Conservation (phyloP, 2,797 vertebrate genomes). For the Muscicapa comitata region DNA sequence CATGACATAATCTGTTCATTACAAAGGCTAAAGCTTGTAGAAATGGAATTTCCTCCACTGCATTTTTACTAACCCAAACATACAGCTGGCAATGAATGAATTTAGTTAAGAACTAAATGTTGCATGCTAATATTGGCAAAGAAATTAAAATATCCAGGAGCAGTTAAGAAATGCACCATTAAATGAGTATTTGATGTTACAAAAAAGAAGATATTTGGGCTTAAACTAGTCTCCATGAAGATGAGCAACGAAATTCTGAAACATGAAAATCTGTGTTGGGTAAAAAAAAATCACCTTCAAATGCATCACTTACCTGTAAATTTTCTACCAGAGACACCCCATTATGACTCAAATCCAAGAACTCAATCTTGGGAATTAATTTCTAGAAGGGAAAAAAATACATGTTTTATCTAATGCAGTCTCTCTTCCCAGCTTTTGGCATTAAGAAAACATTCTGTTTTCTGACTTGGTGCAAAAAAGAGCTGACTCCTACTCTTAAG, state of each 20-base stretch:
- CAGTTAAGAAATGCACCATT: not conserved
- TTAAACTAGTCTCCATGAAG: not conserved
- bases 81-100: not conserved
- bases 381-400: slow-evolving; percentile 74
- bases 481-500: not conserved
- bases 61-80: not conserved
- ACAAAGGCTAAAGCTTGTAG: not conserved
- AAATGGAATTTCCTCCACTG: not conserved
- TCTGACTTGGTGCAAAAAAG: not conserved
- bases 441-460: not conserved
- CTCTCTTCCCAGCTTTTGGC: not conserved
- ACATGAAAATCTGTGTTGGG: not conserved
- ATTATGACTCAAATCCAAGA: slow-evolving; percentile 94
- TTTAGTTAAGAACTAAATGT: not conserved
- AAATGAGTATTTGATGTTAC: not conserved
- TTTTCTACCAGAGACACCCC: slow-evolving; percentile 88
- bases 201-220: not conserved
- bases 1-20: not conserved
- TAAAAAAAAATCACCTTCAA: not conserved
- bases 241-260: not conserved
- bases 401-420: not conserved
- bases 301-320: slow-evolving; percentile 82
- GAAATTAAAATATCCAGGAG: not conserved
- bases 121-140: not conserved
- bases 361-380: slow-evolving; percentile 93